A percentile compares a stretch with the other conserved stretches of the same genome.
Conservation (phyloP, 37 sponge, comb jelly and placozoan species). For the Agelas oroides region DNA sequence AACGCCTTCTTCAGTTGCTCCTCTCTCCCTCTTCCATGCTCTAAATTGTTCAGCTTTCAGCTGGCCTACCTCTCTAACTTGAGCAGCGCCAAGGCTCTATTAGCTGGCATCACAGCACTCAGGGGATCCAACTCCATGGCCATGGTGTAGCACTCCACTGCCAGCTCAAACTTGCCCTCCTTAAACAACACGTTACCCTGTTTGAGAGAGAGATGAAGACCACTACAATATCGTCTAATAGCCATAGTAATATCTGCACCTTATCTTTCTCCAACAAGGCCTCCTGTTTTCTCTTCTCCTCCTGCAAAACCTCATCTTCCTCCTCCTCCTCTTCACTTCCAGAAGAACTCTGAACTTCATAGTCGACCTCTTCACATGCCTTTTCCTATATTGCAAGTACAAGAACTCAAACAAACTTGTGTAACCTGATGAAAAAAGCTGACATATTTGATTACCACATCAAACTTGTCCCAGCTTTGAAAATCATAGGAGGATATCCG, state of each 20-base stretch:
- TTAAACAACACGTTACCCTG: conserved; percentile 92
- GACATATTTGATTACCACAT: conserved; percentile 78
- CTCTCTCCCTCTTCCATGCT: too few species aligned
- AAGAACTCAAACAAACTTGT: conserved; percentile 3
- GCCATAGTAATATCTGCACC: too few species aligned
- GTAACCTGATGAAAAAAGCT: not conserved
- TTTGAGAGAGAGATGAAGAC: conserved; percentile 3
- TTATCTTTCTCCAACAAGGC: conserved; percentile 83
- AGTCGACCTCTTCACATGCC: conserved; percentile 79
- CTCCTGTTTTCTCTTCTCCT: conserved; percentile 55
- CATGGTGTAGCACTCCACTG: conserved; percentile 87
- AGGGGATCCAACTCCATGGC: conserved; percentile 83
- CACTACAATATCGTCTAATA: too few species aligned
- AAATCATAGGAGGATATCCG: conserved; percentile 94
- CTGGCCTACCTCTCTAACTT: conserved; percentile 86
- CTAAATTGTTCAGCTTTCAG: too few species aligned
- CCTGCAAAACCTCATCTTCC: conserved; percentile 57
- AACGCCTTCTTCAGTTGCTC: too few species aligned
- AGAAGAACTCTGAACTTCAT: conserved; percentile 29
- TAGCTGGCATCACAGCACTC: conserved; percentile 82
- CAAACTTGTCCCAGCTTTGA: conserved; percentile 96
- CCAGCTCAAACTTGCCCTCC: conserved; percentile 80
- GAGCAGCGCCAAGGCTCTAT: conserved; percentile 97
- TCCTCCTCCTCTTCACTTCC: conserved; percentile 38
- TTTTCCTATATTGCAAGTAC: conserved; percentile 50